phyloP scores from a whole-genome alignment of 2,113 vertebrate species.

The Anolis carolinensis region DNA sequence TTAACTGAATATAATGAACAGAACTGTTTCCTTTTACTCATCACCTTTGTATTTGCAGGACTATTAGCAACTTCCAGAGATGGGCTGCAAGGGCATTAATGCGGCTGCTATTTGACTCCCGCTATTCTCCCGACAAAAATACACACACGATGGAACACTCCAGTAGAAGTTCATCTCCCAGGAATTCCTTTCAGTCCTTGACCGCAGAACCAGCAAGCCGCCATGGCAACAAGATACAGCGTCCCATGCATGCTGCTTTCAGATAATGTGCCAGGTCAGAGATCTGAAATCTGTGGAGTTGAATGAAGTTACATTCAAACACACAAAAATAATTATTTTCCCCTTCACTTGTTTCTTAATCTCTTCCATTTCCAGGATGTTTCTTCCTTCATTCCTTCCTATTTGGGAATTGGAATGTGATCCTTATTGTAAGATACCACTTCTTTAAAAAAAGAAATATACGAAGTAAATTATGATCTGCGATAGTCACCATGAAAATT shows the following conservation, averaged over 20 bases:
- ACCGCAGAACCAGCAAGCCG: background rate
- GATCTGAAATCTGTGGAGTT: background rate
- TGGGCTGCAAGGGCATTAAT: background rate
- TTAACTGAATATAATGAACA: background rate
- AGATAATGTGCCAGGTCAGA: background rate
- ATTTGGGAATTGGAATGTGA: background rate
- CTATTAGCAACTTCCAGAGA: background rate
- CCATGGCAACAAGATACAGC: conserved; percentile 21
- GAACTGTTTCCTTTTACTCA: conserved; percentile 26
- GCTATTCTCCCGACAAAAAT: conserved; percentile 4
- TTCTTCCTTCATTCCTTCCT: background rate
- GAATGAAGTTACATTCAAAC: background rate
- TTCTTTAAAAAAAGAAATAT: background rate
- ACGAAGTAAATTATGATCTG: background rate
- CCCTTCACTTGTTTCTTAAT: background rate
- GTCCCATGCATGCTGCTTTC: background rate
- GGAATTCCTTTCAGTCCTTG: conserved; percentile 26
- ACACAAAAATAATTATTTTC: fast-evolving
- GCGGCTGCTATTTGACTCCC: conserved; percentile 14
- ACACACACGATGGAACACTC: background rate
- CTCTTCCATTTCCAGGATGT: background rate
- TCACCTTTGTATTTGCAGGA: conserved; percentile 2
- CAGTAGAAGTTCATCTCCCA: background rate
- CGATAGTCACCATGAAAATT: no score
- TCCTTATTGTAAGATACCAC: background rate